Evolutionary conservation across 1,140 invertebrate genomes (phyloP).

Genomic region (Eriosoma lanigerum): DNA sequence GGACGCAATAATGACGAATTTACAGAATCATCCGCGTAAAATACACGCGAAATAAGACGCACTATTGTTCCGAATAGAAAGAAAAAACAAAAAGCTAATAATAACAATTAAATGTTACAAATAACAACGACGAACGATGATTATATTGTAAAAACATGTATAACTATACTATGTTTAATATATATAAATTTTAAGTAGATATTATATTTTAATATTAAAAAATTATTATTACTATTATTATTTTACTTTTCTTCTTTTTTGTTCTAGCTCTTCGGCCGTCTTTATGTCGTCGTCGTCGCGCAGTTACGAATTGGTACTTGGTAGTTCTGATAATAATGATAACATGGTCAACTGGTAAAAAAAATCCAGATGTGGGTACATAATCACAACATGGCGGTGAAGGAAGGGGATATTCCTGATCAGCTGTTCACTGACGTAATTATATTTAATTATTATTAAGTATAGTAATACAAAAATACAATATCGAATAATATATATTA

Average conservation of each 20-base stretch:
- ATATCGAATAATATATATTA: not conserved
- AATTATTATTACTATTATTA: not conserved
- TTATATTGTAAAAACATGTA: not conserved
- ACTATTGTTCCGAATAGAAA: not conserved
- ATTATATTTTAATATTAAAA: no score
- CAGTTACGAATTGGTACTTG: conserved; percentile 44
- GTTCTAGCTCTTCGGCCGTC: not conserved
- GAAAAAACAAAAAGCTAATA: not conserved
- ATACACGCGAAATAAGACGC: not conserved
- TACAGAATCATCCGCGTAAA: no score
- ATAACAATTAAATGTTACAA: not conserved
- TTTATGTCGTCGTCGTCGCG: conserved; percentile 4
- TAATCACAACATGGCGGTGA: not conserved
- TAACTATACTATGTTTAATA: no score
- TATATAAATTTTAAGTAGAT: no score
- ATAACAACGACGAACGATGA: conserved; percentile 4
- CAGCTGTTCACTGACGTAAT: conserved; percentile 35
- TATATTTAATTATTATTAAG: not conserved
- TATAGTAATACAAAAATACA: not conserved
- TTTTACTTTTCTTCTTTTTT: not conserved
- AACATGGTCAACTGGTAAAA: conserved; percentile 47
- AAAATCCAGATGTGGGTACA: not conserved
- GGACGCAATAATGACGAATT: no score
- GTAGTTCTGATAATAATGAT: conserved; percentile 49
- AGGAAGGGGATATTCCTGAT: conserved; percentile 20